Conservation (phyloP, 2,113 vertebrate genomes). For the Nothobranchius kuhntae region DNA sequence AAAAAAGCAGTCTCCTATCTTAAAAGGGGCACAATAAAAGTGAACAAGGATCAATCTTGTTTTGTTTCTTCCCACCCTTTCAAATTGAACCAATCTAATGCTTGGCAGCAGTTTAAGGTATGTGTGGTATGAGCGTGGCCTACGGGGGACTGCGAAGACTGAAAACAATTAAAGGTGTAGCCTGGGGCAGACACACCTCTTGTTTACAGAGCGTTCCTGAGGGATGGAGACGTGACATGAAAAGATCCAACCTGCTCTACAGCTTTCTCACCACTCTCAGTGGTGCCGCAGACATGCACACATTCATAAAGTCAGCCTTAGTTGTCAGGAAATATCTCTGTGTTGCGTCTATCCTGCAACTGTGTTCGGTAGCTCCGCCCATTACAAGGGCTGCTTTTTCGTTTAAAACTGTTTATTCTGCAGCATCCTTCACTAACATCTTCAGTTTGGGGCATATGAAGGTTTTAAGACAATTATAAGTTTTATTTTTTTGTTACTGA, state of each 20-base stretch:
- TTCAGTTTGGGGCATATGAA: background rate
- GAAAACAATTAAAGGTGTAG: slow-evolving; percentile 75
- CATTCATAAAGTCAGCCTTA: slow-evolving; percentile 20
- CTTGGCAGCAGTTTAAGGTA: slow-evolving; percentile 62
- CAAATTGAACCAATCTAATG: slow-evolving; percentile 63
- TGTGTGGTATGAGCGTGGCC: slow-evolving; percentile 51
- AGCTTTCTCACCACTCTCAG: slow-evolving; percentile 31
- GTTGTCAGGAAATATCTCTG: slow-evolving; percentile 11
- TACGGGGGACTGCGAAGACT: slow-evolving; percentile 54
- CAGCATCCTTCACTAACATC: background rate
- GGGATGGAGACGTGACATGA: slow-evolving; percentile 62
- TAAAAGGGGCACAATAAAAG: slow-evolving; percentile 8
- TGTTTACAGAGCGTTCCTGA: slow-evolving; percentile 71
- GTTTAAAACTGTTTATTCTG: background rate
- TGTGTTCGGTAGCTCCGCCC: background rate
- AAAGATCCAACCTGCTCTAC: slow-evolving; percentile 49
- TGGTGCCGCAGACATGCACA: slow-evolving; percentile 14
- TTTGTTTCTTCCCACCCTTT: slow-evolving; percentile 50
- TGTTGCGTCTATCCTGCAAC: background rate
- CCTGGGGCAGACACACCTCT: slow-evolving; percentile 63
- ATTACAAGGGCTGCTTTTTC: background rate
- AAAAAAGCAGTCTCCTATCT: slow-evolving; percentile 45
- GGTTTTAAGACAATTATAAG: too few relatives aligned
- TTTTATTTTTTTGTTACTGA: too few relatives aligned
- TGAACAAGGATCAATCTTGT: slow-evolving; percentile 44